phyloP scores from a whole-genome alignment of 2,797 vertebrate genomes.

The Gymnothorax reevesii region DNA sequence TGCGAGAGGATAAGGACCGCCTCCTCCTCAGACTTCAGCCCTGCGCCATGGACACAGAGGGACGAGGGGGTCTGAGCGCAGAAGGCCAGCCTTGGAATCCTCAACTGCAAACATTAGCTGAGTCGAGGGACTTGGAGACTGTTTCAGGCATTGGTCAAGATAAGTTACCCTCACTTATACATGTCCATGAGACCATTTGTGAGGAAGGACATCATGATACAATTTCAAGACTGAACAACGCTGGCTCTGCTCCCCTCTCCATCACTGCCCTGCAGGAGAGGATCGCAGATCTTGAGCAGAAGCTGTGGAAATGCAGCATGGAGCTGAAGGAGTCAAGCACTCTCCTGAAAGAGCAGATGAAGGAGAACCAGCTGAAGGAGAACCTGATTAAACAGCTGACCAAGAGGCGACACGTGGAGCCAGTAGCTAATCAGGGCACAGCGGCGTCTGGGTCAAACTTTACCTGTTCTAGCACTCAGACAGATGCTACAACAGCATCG shows the following conservation, averaged over 20 bases:
- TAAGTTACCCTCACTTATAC: slow-evolving; percentile 12
- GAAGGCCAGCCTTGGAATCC: slow-evolving; percentile 40
- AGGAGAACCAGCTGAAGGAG: slow-evolving; percentile 76
- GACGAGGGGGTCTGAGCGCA: slow-evolving; percentile 42
- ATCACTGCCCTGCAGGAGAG: slow-evolving; percentile 76
- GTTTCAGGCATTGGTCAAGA: background rate
- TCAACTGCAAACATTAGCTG: slow-evolving; percentile 43
- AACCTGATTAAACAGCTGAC: slow-evolving; percentile 75
- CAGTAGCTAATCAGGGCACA: slow-evolving; percentile 44
- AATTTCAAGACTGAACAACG: slow-evolving; percentile 58
- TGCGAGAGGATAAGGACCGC: slow-evolving; percentile 66
- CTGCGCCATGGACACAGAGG: background rate
- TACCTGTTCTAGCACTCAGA: background rate
- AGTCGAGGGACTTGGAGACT: slow-evolving; percentile 11
- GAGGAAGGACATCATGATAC: slow-evolving; percentile 44
- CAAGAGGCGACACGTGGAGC: slow-evolving; percentile 61
- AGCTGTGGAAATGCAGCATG: slow-evolving; percentile 72
- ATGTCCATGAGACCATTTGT: slow-evolving; percentile 18
- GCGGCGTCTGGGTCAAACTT: background rate
- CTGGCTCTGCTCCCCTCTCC: slow-evolving; percentile 56
- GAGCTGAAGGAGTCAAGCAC: slow-evolving; percentile 74
- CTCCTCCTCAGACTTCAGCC: slow-evolving; percentile 57
- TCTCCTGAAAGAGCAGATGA: slow-evolving; percentile 74
- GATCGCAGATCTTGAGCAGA: slow-evolving; percentile 77
- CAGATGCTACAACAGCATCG: slow-evolving; percentile 3